Evolutionary conservation across 2,797 vertebrate species (phyloP).

Genomic region (Rhynchotus rufescens): DNA sequence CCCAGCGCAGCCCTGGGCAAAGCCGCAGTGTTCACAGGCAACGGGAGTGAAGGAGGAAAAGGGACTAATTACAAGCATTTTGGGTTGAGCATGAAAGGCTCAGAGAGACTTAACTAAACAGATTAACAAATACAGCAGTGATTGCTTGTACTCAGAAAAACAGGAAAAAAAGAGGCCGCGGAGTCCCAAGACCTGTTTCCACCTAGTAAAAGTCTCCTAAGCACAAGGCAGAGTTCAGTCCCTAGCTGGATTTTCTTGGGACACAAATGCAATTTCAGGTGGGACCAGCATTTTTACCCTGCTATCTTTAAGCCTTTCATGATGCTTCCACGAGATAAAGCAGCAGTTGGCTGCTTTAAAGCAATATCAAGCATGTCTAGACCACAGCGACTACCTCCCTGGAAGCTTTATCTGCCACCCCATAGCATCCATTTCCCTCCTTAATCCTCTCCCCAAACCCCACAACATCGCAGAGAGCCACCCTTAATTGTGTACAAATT

Average conservation of each 20-base stretch:
- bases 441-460: slow-evolving; percentile 29
- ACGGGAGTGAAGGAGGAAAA: background rate
- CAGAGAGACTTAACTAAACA: slow-evolving; percentile 30
- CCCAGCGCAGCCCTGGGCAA: background rate
- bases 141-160: background rate
- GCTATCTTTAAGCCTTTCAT: slow-evolving; percentile 17
- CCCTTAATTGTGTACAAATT: slow-evolving; percentile 46
- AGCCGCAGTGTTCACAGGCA: slow-evolving; percentile 5
- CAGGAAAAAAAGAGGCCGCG: background rate
- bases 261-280: slow-evolving; percentile 6
- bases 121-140: background rate
- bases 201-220: background rate
- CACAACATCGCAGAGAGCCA: background rate
- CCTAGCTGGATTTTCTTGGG: background rate
- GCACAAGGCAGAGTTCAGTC: background rate
- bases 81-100: slow-evolving; percentile 27
- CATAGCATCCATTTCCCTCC: background rate
- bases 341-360: background rate
- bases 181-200: background rate
- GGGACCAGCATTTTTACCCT: slow-evolving; percentile 1
- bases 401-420: slow-evolving; percentile 13
- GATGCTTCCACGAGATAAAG: slow-evolving; percentile 50
- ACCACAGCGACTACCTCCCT: background rate
- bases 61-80: background rate
- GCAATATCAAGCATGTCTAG: background rate